Evolutionary conservation across 2,797 vertebrate genomes (phyloP).

Genomic region (Novumbra hubbsi): DNA sequence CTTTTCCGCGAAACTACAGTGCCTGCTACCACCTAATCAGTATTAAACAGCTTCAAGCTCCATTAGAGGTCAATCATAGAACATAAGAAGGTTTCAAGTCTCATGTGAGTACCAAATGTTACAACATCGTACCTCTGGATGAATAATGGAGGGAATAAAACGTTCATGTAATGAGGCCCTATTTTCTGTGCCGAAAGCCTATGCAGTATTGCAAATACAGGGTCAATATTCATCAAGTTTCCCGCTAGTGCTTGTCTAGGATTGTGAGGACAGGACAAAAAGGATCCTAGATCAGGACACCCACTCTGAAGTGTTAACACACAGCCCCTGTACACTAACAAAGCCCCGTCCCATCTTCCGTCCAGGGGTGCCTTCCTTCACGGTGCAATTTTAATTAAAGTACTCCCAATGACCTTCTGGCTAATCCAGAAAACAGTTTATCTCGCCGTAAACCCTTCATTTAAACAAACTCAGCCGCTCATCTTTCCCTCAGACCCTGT

Average conservation of each 20-base stretch:
- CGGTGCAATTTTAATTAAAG: conserved; percentile 18
- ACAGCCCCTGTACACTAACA: background rate
- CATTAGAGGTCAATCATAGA: conserved; percentile 57
- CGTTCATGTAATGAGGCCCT: background rate
- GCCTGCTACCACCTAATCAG: background rate
- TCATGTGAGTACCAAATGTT: background rate
- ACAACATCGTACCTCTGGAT: background rate
- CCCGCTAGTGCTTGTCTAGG: background rate
- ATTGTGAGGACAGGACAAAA: background rate
- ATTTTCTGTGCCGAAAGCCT: background rate
- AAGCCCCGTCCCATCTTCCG: background rate
- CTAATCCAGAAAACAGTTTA: conserved; percentile 15
- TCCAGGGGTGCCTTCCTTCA: conserved; percentile 6
- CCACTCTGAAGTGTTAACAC: background rate
- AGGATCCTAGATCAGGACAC: no score
- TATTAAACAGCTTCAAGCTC: background rate
- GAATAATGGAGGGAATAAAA: background rate
- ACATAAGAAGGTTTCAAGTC: background rate
- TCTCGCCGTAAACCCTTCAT: conserved; percentile 14
- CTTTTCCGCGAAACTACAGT: background rate
- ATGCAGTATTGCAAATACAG: background rate
- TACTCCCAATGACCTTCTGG: conserved; percentile 23
- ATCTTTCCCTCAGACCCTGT: conserved; percentile 3
- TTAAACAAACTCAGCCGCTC: background rate
- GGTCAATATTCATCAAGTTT: background rate